Conservation (phyloP, 2,888 invertebrate species). For the Drosophila demipolita region DNA sequence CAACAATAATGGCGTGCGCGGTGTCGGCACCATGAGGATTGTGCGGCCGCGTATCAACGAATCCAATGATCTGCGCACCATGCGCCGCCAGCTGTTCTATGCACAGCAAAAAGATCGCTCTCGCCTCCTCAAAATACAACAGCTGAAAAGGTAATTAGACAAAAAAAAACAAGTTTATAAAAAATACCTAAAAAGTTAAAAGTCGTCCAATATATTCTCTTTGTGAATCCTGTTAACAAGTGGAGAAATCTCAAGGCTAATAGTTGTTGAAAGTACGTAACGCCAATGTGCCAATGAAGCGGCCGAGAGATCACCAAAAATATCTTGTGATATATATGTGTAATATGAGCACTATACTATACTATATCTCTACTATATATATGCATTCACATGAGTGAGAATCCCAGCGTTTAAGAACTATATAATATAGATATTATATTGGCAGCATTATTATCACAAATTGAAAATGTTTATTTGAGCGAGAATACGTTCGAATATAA, state of each 20-base stretch:
- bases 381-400: conserved; percentile 30
- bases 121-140: conserved; percentile 84
- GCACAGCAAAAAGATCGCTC: conserved; percentile 84
- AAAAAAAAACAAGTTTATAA: conserved; percentile 37
- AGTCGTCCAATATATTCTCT: conserved; percentile 32
- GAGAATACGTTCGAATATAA: conserved; percentile 18
- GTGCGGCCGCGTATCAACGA: conserved; percentile 78
- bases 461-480: conserved; percentile 29
- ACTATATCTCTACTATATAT: conserved; percentile 7
- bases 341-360: conserved; percentile 34
- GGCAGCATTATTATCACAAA: conserved; percentile 41
- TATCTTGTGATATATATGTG: conserved; percentile 9
- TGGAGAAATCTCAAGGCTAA: conserved; percentile 21
- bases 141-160: conserved; percentile 84
- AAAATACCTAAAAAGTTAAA: conserved; percentile 36
- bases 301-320: conserved; percentile 22
- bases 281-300: conserved; percentile 29
- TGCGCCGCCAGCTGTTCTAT: conserved; percentile 83
- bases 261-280: conserved; percentile 30
- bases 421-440: conserved; percentile 28
- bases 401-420: conserved; percentile 26
- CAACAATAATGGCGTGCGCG: conserved; percentile 61
- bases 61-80: conserved; percentile 82
- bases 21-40: conserved; percentile 79
- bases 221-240: conserved; percentile 7